phyloP scores from a whole-genome alignment of 2,113 vertebrate species.

The Phyllopteryx taeniolatus region DNA sequence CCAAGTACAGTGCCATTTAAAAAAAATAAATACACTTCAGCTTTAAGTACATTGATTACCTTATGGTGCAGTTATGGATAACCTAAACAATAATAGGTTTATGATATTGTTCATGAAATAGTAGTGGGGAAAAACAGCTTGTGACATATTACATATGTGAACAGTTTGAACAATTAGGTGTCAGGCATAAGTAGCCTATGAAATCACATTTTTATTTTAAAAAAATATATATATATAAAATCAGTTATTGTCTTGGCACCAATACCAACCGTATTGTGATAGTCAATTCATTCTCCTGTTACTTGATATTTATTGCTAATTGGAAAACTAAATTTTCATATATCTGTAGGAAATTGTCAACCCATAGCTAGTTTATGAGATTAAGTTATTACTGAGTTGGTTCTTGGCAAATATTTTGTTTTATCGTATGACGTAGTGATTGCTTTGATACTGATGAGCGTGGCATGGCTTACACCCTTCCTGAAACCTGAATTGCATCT shows the following conservation, averaged over 20 bases:
- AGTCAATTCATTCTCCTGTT: constrained; percentile 9
- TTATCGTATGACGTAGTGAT: neutral
- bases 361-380: neutral
- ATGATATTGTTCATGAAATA: neutral
- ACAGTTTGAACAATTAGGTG: neutral
- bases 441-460: neutral
- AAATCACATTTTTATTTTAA: neutral
- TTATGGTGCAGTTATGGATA: constrained; percentile 18
- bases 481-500: constrained; percentile 28
- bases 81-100: neutral
- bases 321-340: constrained; percentile 1
- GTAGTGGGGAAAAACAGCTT: neutral
- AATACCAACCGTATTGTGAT: constrained; percentile 31
- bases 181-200: neutral
- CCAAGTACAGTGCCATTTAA: constrained; percentile 17
- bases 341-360: neutral
- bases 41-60: constrained; percentile 25
- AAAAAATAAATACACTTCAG: constrained; percentile 33
- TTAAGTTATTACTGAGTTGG: constrained; percentile 19
- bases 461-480: neutral
- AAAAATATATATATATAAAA: neutral
- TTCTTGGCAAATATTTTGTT: constrained; percentile 5
- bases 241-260: constrained; percentile 1
- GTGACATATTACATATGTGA: neutral
- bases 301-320: constrained; percentile 12